phyloP scores from a whole-genome alignment of 2,797 vertebrate species.

The Tadarida brasiliensis region DNA sequence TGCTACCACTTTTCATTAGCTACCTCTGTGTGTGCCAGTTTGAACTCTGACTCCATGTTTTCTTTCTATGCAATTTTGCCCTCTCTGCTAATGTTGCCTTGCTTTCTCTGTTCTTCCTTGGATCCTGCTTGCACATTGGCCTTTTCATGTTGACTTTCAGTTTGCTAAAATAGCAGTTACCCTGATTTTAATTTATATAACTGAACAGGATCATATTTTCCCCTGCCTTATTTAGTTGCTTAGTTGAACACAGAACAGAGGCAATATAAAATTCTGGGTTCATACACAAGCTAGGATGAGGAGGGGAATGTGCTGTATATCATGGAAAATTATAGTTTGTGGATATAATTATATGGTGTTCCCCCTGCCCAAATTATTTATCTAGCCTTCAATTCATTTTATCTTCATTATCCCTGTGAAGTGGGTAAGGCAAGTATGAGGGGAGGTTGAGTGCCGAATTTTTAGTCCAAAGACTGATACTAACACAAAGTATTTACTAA shows the following conservation, averaged over 20 bases:
- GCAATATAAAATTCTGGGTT: slow-evolving; percentile 65
- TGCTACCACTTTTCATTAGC: slow-evolving; percentile 81
- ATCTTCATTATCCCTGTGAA: background rate
- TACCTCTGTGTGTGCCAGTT: slow-evolving; percentile 67
- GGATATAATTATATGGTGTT: background rate
- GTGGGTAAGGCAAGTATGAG: background rate
- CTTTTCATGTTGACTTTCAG: slow-evolving; percentile 45
- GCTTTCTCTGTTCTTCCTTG: slow-evolving; percentile 66
- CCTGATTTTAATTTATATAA: slow-evolving; percentile 68
- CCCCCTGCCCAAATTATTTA: background rate
- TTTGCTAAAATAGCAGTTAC: slow-evolving; percentile 64
- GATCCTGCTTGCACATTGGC: slow-evolving; percentile 41
- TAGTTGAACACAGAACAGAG: slow-evolving; percentile 65
- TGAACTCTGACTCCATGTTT: slow-evolving; percentile 69
- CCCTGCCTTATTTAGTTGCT: slow-evolving; percentile 40
- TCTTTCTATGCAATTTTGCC: slow-evolving; percentile 77
- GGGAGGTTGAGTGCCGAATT: background rate
- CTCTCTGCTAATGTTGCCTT: slow-evolving; percentile 63
- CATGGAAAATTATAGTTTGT: background rate
- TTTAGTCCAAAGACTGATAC: background rate
- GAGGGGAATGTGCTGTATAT: background rate
- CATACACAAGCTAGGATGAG: slow-evolving; percentile 25
- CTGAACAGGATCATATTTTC: slow-evolving; percentile 34
- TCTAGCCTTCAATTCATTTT: background rate
- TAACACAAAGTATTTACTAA: background rate